Base-by-base conservation (phyloP, 2,113 vertebrate genomes). In the Odobenus rosmarus region DNA sequence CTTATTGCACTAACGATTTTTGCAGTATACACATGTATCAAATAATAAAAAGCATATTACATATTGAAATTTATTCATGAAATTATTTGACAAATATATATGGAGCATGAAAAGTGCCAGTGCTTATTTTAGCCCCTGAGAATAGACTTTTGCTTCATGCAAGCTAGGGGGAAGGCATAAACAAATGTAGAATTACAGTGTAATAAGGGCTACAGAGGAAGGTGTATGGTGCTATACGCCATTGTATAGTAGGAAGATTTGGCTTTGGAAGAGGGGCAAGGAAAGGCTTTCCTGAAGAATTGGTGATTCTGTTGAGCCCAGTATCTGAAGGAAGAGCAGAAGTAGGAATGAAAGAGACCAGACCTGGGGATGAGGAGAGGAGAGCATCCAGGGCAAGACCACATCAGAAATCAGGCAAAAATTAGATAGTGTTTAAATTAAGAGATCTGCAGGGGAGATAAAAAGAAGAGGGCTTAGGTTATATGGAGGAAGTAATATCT, bases 41-140 rank as follows among this genome's bases (percentile, higher is more conserved):
- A 59, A 42, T 90, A 51, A 23, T 62, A 85, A 76, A 64, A 86
- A 26, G 2, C 31, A 62, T 87, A 94, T 81, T 82, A 59, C 69
- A n/a, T 82, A 15, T 92, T 93, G 55, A 92, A 85, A 55, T 77
- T 26, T 92, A 26, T 81, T 81, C 33, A 81, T 74, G 85, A 85
- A 93, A 67, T 88, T 87, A 72, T 33, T 86, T 88, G 42, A 79
- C 46, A 88, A 51, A 42, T 62, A 77, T 7, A 59, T 77, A 42
- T 14, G 36, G 39, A 86, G 7, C 39, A 39, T 90, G 49, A 89
- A 74, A 93, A 77, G n/a, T 89, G 49, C 23, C 76, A 79, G 5
- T 80, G 67, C 55, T 91, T 88, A 3, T 67, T 12, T 67, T 92
- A n/a, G 21, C 21, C 71, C 86, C 49, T 96, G 28, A 64, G 57